These are phyloP conservation scores for Glomeris marginata DNA, from an alignment of 2,888 invertebrate species.

Conservation along the genomic window DNA sequence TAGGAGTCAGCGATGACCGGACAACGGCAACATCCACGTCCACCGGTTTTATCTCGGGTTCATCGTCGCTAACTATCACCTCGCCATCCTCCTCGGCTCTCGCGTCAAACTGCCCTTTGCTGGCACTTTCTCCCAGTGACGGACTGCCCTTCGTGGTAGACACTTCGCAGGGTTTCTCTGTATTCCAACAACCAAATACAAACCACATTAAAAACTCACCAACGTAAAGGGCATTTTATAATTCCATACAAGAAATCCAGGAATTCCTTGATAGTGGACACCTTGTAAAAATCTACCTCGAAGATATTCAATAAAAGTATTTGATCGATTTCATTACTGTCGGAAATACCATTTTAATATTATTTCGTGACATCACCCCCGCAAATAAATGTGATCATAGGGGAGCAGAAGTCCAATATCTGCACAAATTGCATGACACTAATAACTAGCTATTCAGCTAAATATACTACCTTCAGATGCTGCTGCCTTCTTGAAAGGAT, in stretches of 20 bases:
- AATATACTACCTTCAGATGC: neutral
- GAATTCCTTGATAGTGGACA: too few species aligned
- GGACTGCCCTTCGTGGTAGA: conserved; percentile 2
- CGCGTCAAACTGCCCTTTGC: conserved; percentile 1
- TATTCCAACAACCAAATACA: neutral
- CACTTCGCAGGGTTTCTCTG: conserved; percentile 3
- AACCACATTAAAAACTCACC: neutral
- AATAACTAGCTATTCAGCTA: neutral
- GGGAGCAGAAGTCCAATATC: neutral
- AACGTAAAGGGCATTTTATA: neutral
- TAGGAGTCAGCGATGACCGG: neutral
- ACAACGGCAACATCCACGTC: neutral
- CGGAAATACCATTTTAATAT: too few species aligned
- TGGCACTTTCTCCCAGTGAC: neutral
- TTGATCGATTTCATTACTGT: too few species aligned
- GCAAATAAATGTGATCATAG: neutral
- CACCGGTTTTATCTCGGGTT: neutral
- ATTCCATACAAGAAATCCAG: too few species aligned
- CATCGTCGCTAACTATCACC: neutral
- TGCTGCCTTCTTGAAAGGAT: conserved; percentile 10
- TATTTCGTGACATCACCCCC: too few species aligned
- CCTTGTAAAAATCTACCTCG: too few species aligned
- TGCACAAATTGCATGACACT: too few species aligned
- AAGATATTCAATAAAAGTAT: too few species aligned
- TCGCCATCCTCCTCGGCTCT: neutral